These are phyloP conservation scores for Melanostoma scalare DNA, from an alignment of 2,888 invertebrate species.

Conservation along the genomic window DNA sequence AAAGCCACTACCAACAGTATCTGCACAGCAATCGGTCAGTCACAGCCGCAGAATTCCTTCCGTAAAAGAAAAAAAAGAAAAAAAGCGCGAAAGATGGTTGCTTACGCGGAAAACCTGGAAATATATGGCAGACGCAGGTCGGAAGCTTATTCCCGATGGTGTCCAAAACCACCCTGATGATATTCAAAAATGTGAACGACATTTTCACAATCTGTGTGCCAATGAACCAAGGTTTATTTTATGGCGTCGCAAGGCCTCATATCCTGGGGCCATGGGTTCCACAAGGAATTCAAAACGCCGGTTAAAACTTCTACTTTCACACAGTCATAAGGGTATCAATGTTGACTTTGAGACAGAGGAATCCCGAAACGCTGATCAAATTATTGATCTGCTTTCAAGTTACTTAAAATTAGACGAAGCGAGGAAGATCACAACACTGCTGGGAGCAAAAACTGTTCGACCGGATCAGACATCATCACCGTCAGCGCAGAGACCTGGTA, in stretches of 20 bases:
- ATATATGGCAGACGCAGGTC: slow-evolving; percentile 95
- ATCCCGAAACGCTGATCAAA: slow-evolving; percentile 75
- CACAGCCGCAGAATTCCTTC: slow-evolving; percentile 63
- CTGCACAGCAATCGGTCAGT: slow-evolving; percentile 22
- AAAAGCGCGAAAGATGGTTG: slow-evolving; percentile 89
- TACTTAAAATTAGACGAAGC: slow-evolving; percentile 77
- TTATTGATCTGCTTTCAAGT: slow-evolving; percentile 77
- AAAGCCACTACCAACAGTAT: slow-evolving; percentile 24
- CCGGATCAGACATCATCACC: slow-evolving; percentile 80
- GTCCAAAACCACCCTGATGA: slow-evolving; percentile 88
- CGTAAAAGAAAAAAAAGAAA: slow-evolving; percentile 75
- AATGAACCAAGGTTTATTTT: slow-evolving; percentile 90
- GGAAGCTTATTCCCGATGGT: slow-evolving; percentile 92
- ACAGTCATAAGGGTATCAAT: slow-evolving; percentile 68
- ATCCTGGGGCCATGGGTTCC: slow-evolving; percentile 86
- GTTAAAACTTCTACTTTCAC: slow-evolving; percentile 75
- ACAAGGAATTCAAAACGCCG: slow-evolving; percentile 75
- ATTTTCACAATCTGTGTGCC: slow-evolving; percentile 92
- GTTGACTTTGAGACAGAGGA: slow-evolving; percentile 68
- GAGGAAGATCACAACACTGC: slow-evolving; percentile 77
- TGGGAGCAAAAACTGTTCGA: slow-evolving; percentile 78
- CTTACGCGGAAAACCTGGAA: slow-evolving; percentile 94
- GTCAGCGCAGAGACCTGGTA: slow-evolving; percentile 77
- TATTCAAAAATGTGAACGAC: slow-evolving; percentile 90
- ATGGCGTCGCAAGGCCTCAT: slow-evolving; percentile 90